phyloP scores from a whole-genome alignment of 2,113 vertebrate genomes.

The Siniperca knerii region DNA sequence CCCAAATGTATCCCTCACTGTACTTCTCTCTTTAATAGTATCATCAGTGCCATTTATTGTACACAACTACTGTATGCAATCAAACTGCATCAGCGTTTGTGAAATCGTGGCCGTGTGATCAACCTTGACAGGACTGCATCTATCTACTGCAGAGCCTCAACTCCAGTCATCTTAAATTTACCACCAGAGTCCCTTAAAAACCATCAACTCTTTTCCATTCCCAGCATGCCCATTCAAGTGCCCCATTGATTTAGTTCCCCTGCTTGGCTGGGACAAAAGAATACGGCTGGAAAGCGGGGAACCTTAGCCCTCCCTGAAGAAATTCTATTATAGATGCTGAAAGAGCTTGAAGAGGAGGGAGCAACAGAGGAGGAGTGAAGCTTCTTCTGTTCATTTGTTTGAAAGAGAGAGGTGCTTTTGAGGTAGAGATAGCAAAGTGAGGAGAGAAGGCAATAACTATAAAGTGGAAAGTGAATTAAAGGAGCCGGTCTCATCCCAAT shows the following conservation, averaged over 20 bases:
- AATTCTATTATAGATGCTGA: conserved; percentile 63
- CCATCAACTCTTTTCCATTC: background rate
- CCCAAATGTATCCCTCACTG: background rate
- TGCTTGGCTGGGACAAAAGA: conserved; percentile 56
- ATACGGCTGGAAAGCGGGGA: conserved; percentile 47
- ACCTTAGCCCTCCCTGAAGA: conserved; percentile 42
- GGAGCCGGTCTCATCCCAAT: background rate
- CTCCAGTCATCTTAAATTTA: conserved; percentile 49
- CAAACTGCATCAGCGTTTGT: conserved; percentile 14
- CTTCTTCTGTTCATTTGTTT: conserved; percentile 25
- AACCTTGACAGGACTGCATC: background rate
- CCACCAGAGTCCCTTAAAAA: conserved; percentile 19
- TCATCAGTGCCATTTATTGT: background rate
- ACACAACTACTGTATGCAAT: background rate
- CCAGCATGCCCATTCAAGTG: conserved; percentile 52
- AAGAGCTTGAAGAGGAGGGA: conserved; percentile 27
- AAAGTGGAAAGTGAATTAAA: conserved; percentile 13
- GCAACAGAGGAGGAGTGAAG: conserved; percentile 18
- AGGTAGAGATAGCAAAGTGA: conserved; percentile 17
- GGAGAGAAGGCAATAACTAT: background rate
- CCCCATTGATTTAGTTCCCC: conserved; percentile 62
- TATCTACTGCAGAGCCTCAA: conserved; percentile 28
- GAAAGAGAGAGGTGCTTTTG: conserved; percentile 28
- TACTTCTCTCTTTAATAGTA: background rate
- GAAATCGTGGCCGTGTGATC: conserved; percentile 13